Percentiles rank a stretch among this genome's conserved stretches.
Conservation (phyloP, 2,888 invertebrate species). For the Hirtodrosophila alboralis region DNA sequence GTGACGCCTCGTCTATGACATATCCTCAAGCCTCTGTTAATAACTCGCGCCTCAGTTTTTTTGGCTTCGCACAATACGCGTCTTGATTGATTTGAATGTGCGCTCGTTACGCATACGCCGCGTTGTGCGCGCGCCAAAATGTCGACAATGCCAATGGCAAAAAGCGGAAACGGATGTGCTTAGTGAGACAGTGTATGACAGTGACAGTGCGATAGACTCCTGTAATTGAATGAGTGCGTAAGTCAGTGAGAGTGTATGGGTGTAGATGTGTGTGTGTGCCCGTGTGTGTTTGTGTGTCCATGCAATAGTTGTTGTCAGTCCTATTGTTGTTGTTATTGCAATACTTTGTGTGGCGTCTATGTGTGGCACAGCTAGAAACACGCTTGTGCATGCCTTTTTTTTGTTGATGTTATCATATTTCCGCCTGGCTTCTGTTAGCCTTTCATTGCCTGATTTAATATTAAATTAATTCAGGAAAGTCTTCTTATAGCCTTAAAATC, state of each 20-base stretch:
- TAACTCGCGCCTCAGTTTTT: slow-evolving; percentile 27
- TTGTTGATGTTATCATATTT: slow-evolving; percentile 18
- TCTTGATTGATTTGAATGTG: slow-evolving; percentile 72
- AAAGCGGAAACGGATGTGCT: slow-evolving; percentile 73
- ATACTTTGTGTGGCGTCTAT: slow-evolving; percentile 10
- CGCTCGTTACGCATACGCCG: slow-evolving; percentile 73
- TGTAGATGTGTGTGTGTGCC: not conserved
- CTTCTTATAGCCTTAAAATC: too few species aligned
- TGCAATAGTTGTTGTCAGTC: slow-evolving; percentile 12
- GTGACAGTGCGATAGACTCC: slow-evolving; percentile 17
- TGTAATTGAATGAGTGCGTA: slow-evolving; percentile 47
- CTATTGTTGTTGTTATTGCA: not conserved
- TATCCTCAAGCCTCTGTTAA: slow-evolving; percentile 25
- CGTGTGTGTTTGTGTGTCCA: slow-evolving; percentile 1
- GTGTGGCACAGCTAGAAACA: too few species aligned
- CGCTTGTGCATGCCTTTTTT: slow-evolving; percentile 7
- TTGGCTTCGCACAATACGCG: slow-evolving; percentile 59
- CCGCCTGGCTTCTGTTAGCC: not conserved
- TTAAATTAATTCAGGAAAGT: not conserved
- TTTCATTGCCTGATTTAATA: not conserved
- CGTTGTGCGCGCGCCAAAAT: slow-evolving; percentile 65
- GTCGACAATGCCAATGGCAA: slow-evolving; percentile 35
- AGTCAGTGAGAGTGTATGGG: slow-evolving; percentile 23
- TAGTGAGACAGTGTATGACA: slow-evolving; percentile 42
- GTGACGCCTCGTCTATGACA: not conserved